Evolutionary conservation across 2,113 vertebrate species (phyloP), one percentile per base, ranked within the genome.

Genomic region (Hypomesus transpacificus): DNA sequence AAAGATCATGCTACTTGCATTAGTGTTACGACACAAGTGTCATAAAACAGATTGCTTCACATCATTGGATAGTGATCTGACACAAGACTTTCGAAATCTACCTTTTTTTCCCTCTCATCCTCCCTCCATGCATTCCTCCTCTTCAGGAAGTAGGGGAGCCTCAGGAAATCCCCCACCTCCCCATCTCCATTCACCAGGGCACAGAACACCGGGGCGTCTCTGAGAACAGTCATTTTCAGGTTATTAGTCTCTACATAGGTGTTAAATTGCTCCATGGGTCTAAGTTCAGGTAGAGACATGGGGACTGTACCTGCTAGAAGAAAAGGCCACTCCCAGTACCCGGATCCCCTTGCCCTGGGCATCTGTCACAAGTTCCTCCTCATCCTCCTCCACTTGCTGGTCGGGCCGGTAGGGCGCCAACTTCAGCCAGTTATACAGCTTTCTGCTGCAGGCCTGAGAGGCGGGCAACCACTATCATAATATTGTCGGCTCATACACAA

Each of bases 51-150:
- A 34, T 34, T 34, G 31, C 31, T 34, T 46, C 39, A 46, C 39
- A 46, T 46, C 39, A 8, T 11, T 46, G 39, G 39, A 46, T 11
- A 46, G 39, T 46, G 39, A 46, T 46, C 39, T 46, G 8, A 46
- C 39, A 46, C 5, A 9, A 11, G 39, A 11, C 9, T 8, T 63
- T 62, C 16, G 1, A 31, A 18, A 63, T 86, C 85, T 71, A 93
- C 95, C 92, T 96, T 96, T 77, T 91, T 94, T 71, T 96, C 94
- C 60, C 95, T 81, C 68, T 96, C 95, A 3, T 95, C 94, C 69
- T 96, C 95, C 74, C 92, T 91, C 95, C 95, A 96, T 3, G 95
- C 95, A 3, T 95, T 96, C 78, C 94, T 93, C 62, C 95, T 90
- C 79, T 96, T 96, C 13, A 95, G 93, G 86, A 96, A 96, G 84